These are phyloP conservation scores for Phrynocephalus forsythii DNA, from an alignment of 2,797 vertebrate genomes.

Conservation along the genomic window DNA sequence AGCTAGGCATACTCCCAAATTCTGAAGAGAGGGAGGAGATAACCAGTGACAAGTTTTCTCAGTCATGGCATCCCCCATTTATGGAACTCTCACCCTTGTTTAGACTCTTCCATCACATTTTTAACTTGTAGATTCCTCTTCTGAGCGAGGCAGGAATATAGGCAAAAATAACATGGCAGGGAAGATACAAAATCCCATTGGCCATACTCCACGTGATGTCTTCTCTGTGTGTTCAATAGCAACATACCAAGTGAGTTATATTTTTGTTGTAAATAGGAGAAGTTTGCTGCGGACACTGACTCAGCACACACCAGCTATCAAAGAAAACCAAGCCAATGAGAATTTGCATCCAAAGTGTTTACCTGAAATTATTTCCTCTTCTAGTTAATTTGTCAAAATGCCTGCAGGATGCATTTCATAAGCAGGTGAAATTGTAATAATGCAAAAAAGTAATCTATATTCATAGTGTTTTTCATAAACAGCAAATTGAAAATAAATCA, in stretches of 20 bases:
- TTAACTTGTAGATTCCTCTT: too few species aligned
- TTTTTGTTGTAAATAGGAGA: not conserved
- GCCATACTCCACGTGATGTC: not conserved
- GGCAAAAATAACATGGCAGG: too few species aligned
- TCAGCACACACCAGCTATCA: rapidly evolving
- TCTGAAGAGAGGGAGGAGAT: too few species aligned
- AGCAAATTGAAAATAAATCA: slow-evolving; percentile 51
- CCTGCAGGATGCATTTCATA: not conserved
- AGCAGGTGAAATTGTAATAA: not conserved
- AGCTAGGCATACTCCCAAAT: too few species aligned
- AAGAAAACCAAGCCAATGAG: not conserved
- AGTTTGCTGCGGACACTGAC: not conserved
- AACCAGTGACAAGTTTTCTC: too few species aligned
- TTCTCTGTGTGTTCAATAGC: not conserved
- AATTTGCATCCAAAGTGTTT: not conserved
- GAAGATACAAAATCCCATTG: not conserved
- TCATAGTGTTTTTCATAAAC: slow-evolving; percentile 44
- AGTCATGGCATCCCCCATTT: too few species aligned
- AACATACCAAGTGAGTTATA: not conserved
- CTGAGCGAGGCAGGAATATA: too few species aligned
- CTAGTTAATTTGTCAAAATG: not conserved
- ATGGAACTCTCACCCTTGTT: too few species aligned
- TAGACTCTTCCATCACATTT: too few species aligned
- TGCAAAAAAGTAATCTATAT: not conserved
- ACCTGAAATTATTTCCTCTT: slow-evolving; percentile 10